Percentiles rank a stretch among this genome's conserved stretches.
Evolutionary conservation across 2,113 vertebrate species (phyloP).

Genomic region (Alectura lathami): DNA sequence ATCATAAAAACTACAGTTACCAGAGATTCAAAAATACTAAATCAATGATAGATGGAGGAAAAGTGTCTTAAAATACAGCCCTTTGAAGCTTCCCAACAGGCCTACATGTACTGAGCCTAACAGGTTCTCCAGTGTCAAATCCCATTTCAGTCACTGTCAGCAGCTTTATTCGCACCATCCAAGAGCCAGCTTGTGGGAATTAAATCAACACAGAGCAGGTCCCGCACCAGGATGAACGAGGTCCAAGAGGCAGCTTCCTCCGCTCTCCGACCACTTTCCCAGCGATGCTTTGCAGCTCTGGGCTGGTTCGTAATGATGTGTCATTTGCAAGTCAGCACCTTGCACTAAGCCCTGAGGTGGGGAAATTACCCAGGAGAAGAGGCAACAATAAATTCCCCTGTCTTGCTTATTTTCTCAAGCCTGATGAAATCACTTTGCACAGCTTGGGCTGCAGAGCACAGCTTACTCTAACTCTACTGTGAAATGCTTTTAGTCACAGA

Average conservation of each 20-base stretch:
- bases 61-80: constrained; percentile 39
- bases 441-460: constrained; percentile 14
- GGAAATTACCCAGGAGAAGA: constrained; percentile 54
- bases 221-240: constrained; percentile 12
- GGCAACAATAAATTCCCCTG: constrained; percentile 34
- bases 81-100: constrained; percentile 53
- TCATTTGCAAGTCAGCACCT: constrained; percentile 70
- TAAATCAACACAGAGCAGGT: constrained; percentile 49
- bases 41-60: constrained; percentile 23
- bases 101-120: constrained; percentile 34
- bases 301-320: constrained; percentile 49
- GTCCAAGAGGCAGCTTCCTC: constrained; percentile 42
- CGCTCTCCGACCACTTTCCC: constrained; percentile 13
- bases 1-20: constrained; percentile 28
- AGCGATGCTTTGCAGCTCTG: constrained; percentile 54
- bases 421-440: constrained; percentile 47
- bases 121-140: constrained; percentile 57
- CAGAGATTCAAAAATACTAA: constrained; percentile 29
- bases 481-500: constrained; percentile 55
- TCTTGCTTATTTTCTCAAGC: constrained; percentile 45
- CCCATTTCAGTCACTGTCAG: constrained; percentile 61
- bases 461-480: constrained; percentile 2
- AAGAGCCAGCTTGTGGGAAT: constrained; percentile 52
- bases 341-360: constrained; percentile 56
- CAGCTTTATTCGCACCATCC: constrained; percentile 52